A percentile compares a stretch with the other conserved stretches of the same genome.
phyloP scores from a whole-genome alignment of 2,797 vertebrate genomes.

The Heterohyrax brucei region DNA sequence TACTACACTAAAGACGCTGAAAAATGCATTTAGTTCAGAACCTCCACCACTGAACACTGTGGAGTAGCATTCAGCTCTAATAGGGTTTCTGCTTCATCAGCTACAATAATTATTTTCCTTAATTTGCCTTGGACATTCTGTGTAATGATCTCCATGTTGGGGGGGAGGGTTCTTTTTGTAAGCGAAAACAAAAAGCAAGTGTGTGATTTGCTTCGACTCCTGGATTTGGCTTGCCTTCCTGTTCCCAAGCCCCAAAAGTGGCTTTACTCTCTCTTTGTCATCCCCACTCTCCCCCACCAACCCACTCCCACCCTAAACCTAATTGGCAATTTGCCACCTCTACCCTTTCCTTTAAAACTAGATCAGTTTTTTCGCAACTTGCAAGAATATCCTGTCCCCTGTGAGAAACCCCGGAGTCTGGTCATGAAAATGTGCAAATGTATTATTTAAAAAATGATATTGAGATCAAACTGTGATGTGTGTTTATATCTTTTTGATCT shows the following conservation, averaged over 20 bases:
- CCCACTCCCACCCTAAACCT: constrained; percentile 4
- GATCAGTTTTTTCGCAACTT: constrained; percentile 69
- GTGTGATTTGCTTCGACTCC: constrained; percentile 5
- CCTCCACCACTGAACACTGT: constrained; percentile 82
- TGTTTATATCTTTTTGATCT: constrained; percentile 88
- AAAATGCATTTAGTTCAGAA: constrained; percentile 89
- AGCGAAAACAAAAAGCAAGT: constrained; percentile 33
- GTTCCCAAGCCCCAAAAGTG: not conserved
- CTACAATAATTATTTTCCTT: constrained; percentile 91
- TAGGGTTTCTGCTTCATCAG: constrained; percentile 91
- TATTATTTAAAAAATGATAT: constrained; percentile 80
- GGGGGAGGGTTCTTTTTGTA: constrained; percentile 46
- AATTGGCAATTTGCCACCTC: constrained; percentile 77
- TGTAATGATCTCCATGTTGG: constrained; percentile 85
- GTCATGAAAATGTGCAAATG: constrained; percentile 59
- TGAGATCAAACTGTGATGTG: constrained; percentile 80
- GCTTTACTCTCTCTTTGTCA: constrained; percentile 14
- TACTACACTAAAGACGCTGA: constrained; percentile 88
- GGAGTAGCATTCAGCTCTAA: constrained; percentile 90
- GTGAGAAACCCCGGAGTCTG: not conserved
- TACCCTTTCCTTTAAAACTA: constrained; percentile 72
- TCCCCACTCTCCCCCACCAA: constrained; percentile 13
- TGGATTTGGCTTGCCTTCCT: not conserved
- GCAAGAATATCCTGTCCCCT: constrained; percentile 69
- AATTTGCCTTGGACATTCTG: constrained; percentile 89